A percentile compares a stretch with the other conserved stretches of the same genome.
These are phyloP conservation scores for Hesperophylax magnus DNA, from an alignment of 1,140 invertebrate species.

Conservation along the genomic window DNA sequence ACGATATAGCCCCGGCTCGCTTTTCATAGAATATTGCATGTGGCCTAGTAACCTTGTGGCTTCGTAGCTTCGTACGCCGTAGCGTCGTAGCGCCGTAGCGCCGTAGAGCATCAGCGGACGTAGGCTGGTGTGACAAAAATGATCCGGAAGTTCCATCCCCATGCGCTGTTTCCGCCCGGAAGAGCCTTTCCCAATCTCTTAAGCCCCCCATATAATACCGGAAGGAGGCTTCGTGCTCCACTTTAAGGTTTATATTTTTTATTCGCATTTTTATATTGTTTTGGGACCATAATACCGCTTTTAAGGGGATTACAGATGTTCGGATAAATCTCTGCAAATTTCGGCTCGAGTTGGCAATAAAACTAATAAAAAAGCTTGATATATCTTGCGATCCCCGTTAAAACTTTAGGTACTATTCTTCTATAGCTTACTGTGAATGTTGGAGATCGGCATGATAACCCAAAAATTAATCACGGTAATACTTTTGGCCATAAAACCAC, in stretches of 20 bases:
- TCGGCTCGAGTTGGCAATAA: neutral
- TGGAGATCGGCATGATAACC: no score
- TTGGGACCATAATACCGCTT: neutral
- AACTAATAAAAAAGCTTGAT: neutral
- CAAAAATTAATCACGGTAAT: no score
- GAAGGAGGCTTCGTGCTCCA: slow-evolving; percentile 1
- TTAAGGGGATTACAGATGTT: slow-evolving; percentile 13
- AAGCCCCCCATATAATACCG: slow-evolving; percentile 21
- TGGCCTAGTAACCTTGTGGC: neutral
- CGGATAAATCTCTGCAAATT: slow-evolving; percentile 19
- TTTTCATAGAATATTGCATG: no score
- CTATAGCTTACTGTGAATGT: no score
- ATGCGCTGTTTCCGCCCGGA: slow-evolving; percentile 23
- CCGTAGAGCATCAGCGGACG: neutral
- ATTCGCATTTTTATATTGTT: slow-evolving; percentile 27
- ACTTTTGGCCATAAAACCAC: no score
- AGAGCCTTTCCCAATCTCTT: slow-evolving; percentile 16
- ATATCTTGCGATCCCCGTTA: no score
- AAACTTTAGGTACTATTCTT: no score
- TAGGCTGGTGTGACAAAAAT: slow-evolving; percentile 28
- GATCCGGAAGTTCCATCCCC: slow-evolving; percentile 19
- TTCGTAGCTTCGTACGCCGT: neutral
- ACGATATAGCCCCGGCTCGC: neutral
- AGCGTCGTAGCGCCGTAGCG: neutral
- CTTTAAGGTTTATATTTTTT: slow-evolving; percentile 8